Evolutionary conservation across 2,113 vertebrate genomes (phyloP).

Genomic region (Phoenicopterus ruber): DNA sequence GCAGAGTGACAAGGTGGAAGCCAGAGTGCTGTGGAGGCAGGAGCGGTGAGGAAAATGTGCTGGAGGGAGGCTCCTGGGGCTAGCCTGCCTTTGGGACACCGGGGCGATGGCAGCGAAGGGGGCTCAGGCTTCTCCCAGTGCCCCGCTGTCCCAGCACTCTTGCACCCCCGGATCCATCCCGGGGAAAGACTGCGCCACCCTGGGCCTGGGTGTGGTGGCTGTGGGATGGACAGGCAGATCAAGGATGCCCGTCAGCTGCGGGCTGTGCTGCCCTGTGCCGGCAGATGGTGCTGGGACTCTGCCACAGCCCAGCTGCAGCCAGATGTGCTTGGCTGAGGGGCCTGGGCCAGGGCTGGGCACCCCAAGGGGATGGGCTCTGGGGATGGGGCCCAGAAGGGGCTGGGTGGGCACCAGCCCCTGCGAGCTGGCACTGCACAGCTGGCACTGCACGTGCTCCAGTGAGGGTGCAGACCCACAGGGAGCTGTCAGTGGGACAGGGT

Average conservation of each 20-base stretch:
- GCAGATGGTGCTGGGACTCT: constrained; percentile 23
- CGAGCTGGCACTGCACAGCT: neutral
- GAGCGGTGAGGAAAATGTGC: accelerated
- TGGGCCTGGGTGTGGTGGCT: neutral
- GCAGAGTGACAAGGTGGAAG: neutral
- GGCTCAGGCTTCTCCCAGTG: neutral
- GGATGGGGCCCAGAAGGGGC: too few species aligned
- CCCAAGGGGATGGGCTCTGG: neutral
- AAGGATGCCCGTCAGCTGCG: accelerated
- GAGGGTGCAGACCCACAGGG: neutral
- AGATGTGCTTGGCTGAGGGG: neutral
- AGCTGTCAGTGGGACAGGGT: neutral
- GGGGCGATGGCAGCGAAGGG: accelerated
- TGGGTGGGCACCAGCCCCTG: neutral
- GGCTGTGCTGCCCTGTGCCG: neutral
- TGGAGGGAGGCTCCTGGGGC: neutral
- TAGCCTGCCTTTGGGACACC: accelerated
- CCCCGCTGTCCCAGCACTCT: neutral
- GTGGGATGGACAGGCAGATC: neutral
- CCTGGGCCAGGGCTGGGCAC: neutral
- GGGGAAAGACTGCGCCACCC: accelerated
- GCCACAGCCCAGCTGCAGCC: neutral
- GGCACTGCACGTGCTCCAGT: neutral
- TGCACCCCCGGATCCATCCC: too few species aligned
- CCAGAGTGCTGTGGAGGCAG: neutral